A percentile compares a stretch with the other conserved stretches of the same genome.
Conservation (phyloP, 2,113 vertebrate species). For the Alaudala cheleensis region DNA sequence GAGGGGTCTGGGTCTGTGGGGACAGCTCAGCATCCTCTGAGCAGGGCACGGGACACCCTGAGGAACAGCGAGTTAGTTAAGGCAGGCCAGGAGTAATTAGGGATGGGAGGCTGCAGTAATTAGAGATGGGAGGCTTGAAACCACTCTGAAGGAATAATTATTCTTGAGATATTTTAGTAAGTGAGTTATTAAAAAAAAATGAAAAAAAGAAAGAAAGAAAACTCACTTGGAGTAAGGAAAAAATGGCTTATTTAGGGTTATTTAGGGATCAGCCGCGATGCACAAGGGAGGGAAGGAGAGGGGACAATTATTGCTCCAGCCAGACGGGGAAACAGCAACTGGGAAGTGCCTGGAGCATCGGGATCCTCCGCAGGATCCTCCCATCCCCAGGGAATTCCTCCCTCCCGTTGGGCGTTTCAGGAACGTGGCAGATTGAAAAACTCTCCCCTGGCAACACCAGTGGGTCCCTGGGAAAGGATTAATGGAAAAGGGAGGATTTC, state of each 20-base stretch:
- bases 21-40: background rate
- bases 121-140: background rate
- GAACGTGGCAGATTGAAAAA: background rate
- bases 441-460: background rate
- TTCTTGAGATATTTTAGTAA: background rate
- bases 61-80: background rate
- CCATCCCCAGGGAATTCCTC: background rate
- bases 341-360: background rate
- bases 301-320: fast-evolving
- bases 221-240: background rate
- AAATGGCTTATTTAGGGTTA: fast-evolving
- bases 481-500: background rate
- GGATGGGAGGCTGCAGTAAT: background rate
- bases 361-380: background rate
- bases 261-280: background rate
- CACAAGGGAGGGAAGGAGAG: background rate
- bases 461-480: background rate
- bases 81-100: background rate
- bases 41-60: background rate
- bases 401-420: background rate
- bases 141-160: background rate
- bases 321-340: background rate
- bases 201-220: background rate
- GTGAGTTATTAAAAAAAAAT: fast-evolving
- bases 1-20: background rate